These are phyloP conservation scores for Amblyteles armatorius DNA, from an alignment of 2,888 invertebrate species.

Conservation along the genomic window DNA sequence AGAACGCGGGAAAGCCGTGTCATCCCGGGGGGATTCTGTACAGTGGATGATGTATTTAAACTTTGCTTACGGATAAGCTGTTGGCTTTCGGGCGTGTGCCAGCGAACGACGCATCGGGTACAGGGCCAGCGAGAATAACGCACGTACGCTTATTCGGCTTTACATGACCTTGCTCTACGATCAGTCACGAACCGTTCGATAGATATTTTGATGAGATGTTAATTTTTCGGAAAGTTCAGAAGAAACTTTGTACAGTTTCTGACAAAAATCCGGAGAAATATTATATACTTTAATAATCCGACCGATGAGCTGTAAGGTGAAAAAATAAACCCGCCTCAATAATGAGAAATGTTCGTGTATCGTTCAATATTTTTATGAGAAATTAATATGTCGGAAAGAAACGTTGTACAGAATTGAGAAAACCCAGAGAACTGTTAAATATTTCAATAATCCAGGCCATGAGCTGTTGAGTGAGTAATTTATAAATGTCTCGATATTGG, in stretches of 20 bases:
- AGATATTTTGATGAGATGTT: slow-evolving; percentile 39
- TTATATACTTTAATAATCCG: no score
- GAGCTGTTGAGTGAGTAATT: no score
- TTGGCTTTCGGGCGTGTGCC: neutral
- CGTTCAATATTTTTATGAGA: no score
- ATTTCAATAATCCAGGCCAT: no score
- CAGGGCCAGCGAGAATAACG: slow-evolving; percentile 57
- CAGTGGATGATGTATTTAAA: neutral
- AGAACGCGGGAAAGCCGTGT: slow-evolving; percentile 36
- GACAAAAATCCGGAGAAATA: neutral
- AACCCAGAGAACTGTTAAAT: no score
- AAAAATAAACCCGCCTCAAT: no score
- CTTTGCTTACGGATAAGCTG: neutral
- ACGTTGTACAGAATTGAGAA: no score
- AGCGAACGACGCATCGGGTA: slow-evolving; percentile 59
- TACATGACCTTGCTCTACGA: slow-evolving; percentile 52
- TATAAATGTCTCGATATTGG: no score
- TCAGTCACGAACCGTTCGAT: slow-evolving; percentile 40
- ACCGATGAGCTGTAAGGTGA: no score
- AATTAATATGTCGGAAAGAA: no score
- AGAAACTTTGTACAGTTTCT: no score
- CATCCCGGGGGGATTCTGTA: slow-evolving; percentile 20
- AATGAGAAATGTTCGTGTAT: no score
- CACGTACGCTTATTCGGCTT: neutral
- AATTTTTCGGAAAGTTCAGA: neutral